A percentile compares a stretch with the other conserved stretches of the same genome.
These are phyloP conservation scores for Neocrepidodera transversa DNA, from an alignment of 2,888 invertebrate species.

Conservation along the genomic window DNA sequence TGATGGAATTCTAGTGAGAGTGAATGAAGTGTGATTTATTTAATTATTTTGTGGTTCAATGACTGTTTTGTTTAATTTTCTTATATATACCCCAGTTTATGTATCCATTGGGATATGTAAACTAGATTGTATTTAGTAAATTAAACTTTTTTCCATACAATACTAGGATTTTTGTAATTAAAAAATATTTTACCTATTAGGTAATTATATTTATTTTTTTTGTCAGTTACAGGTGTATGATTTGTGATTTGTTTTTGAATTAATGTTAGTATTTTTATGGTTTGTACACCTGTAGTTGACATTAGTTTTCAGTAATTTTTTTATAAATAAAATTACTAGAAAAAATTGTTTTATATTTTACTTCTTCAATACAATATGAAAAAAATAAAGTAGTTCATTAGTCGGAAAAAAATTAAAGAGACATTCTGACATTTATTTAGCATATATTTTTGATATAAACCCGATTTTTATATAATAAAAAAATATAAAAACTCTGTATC, in stretches of 20 bases:
- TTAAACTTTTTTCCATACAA: conserved; percentile 14
- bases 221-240: conserved; percentile 54
- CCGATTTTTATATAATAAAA: too few species aligned
- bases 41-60: conserved; percentile 10
- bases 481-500: too few species aligned
- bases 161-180: conserved; percentile 18
- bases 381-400: too few species aligned
- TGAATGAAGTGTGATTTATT: conserved; percentile 14
- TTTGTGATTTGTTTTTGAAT: conserved; percentile 38
- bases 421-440: too few species aligned
- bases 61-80: conserved; percentile 6
- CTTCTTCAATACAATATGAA: too few species aligned
- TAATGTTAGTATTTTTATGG: conserved; percentile 34
- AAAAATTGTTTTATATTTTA: background rate
- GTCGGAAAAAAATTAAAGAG: too few species aligned
- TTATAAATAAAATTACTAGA: conserved; percentile 45
- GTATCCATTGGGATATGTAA: background rate
- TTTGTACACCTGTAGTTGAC: conserved; percentile 55
- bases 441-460: too few species aligned
- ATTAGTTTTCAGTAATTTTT: conserved; percentile 45
- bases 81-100: background rate
- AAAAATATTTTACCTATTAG: conserved; percentile 34
- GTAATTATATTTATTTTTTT: conserved; percentile 46
- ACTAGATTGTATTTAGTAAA: background rate
- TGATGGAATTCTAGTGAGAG: conserved; percentile 12